These are phyloP conservation scores for Chanos chanos DNA, from an alignment of 2,797 vertebrate species.

Conservation along the genomic window DNA sequence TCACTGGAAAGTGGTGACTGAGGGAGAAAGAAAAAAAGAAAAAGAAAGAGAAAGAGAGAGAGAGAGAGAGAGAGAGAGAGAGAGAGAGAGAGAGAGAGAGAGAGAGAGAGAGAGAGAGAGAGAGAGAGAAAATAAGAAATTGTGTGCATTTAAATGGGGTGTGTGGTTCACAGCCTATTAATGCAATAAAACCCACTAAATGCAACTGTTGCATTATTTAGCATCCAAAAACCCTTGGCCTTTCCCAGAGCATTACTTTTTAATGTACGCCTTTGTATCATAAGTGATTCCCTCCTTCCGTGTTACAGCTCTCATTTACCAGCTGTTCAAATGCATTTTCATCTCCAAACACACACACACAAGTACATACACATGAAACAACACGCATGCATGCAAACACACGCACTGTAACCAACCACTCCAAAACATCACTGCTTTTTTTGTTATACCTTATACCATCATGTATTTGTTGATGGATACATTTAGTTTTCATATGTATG, in stretches of 20 bases:
- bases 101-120: conserved; percentile 4
- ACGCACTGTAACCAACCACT: too few species aligned
- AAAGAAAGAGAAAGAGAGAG: not conserved
- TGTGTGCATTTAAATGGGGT: conserved; percentile 12
- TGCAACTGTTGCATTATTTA: conserved; percentile 53
- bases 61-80: conserved; percentile 3
- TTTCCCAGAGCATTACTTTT: conserved; percentile 52
- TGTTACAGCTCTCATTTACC: conserved; percentile 42
- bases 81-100: not conserved
- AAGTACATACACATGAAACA: not conserved
- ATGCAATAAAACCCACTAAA: conserved; percentile 46
- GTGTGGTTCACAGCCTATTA: conserved; percentile 35
- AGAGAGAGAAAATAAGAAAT: not conserved
- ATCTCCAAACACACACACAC: conserved; percentile 2
- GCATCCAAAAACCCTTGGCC: conserved; percentile 35
- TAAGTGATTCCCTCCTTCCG: conserved; percentile 34
- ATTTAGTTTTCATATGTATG: too few species aligned
- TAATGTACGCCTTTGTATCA: conserved; percentile 46
- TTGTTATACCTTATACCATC: too few species aligned
- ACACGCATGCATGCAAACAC: conserved; percentile 4
- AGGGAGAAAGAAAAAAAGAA: too few species aligned
- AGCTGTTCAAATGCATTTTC: conserved; percentile 42
- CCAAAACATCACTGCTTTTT: too few species aligned
- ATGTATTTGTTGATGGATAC: too few species aligned
- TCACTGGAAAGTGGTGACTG: too few species aligned